Percentiles rank a stretch among this genome's conserved stretches.
Conservation (phyloP, 2,888 invertebrate genomes). For the Noctua fimbriata region DNA sequence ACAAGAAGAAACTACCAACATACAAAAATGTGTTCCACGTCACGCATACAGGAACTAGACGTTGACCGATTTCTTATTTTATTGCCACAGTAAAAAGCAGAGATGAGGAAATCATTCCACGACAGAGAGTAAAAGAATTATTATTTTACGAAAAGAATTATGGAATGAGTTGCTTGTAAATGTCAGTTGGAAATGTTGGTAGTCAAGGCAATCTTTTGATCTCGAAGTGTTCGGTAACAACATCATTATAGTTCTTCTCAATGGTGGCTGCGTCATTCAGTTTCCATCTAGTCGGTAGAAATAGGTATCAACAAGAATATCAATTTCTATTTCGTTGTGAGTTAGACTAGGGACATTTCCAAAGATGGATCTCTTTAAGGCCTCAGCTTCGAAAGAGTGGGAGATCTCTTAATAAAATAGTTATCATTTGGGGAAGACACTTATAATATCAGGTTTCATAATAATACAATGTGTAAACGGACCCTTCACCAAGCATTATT, state of each 20-base stretch:
- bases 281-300: background rate
- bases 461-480: no score
- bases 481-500: no score
- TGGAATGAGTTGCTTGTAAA: slow-evolving; percentile 14
- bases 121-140: slow-evolving; percentile 13
- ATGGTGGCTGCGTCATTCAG: background rate
- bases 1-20: background rate
- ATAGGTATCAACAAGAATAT: background rate
- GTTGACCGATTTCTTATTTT: slow-evolving; percentile 34
- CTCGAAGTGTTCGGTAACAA: background rate
- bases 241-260: background rate
- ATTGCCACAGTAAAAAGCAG: background rate
- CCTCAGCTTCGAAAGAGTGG: background rate
- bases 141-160: slow-evolving; percentile 27
- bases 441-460: no score
- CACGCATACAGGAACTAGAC: slow-evolving; percentile 19
- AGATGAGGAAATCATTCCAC: slow-evolving; percentile 13
- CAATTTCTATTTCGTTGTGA: background rate
- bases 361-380: background rate
- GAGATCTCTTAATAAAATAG: background rate
- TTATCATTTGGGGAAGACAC: background rate
- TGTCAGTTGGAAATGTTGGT: slow-evolving; percentile 9
- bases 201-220: slow-evolving; percentile 34
- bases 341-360: background rate
- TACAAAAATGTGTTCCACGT: slow-evolving; percentile 10